phyloP scores from a whole-genome alignment of 2,113 vertebrate genomes.

The Polypterus senegalus region DNA sequence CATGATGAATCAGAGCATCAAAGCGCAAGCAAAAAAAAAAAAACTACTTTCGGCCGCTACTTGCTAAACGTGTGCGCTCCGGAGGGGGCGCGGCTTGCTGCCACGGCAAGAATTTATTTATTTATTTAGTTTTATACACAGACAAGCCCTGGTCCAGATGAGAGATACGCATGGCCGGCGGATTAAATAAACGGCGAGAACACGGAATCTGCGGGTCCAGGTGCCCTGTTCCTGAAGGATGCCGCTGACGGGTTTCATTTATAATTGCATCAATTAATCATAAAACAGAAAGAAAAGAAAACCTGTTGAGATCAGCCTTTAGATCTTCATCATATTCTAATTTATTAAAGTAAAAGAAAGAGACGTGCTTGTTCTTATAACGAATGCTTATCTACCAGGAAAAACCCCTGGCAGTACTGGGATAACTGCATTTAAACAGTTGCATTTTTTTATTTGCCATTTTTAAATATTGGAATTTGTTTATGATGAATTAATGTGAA shows the following conservation, averaged over 20 bases:
- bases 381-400: too few relatives aligned
- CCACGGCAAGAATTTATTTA: too few relatives aligned
- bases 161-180: background rate
- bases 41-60: background rate
- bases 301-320: too few relatives aligned
- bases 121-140: too few relatives aligned
- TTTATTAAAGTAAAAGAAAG: too few relatives aligned
- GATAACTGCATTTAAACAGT: too few relatives aligned
- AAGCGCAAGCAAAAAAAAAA: background rate
- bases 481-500: too few relatives aligned
- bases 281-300: background rate
- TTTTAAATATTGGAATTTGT: too few relatives aligned
- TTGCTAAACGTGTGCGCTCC: background rate
- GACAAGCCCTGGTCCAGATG: background rate
- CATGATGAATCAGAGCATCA: background rate
- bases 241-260: background rate
- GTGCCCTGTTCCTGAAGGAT: background rate
- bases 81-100: background rate
- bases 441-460: too few relatives aligned
- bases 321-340: too few relatives aligned
- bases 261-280: background rate
- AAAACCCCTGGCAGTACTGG: too few relatives aligned
- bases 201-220: background rate
- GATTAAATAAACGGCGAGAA: background rate
- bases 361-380: too few relatives aligned